Evolutionary conservation across 2,113 vertebrate species (phyloP), one percentile per base, ranked within the genome.

Genomic region (Sebastes fasciatus): DNA sequence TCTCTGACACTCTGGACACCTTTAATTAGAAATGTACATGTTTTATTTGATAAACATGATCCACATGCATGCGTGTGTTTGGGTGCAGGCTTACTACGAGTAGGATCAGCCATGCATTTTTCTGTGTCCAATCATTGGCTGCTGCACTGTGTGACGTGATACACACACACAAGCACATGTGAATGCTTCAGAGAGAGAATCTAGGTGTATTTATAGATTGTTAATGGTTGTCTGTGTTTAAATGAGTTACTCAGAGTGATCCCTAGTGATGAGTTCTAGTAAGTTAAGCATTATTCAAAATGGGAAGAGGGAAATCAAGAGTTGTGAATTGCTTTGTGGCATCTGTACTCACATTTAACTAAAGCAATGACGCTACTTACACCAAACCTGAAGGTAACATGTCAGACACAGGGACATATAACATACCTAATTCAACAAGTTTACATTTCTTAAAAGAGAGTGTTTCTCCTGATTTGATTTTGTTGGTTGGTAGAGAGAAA

Each of bases 91-190:
- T 34, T 71, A 51, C 54, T 42, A 51, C 21, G 10, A 43, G 19
- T 43, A 16, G 52, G 76, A 67, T 70, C 46, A 58, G 70, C 21
- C 60, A 55, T 57, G 76, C 5, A 2, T 48, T 55, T 63, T 42
- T 58, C n/a, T 76, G 69, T 45, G 45, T 52, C 43, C 86, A 81
- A 61, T 73, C 83, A 74, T 65, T 34, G n/a, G 48, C 45, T 11
- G 65, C 57, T 54, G 85, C 85, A 62, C 45, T 61, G 57, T 77
- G 74, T 88, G 67, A 55, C 16, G 2, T 57, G 48, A 51, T 19
- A 62, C 49, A 69, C 63, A 34, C 34, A 69, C 57, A 48, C 40
- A 43, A 45, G 34, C 72, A 76, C 74, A 48, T 68, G 58, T 58
- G 73, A 23, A 67, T 46, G 40, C 46, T 71, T 72, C 51, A 70